Conservation (phyloP, 2,113 vertebrate genomes). For the Tylochromis polylepis region DNA sequence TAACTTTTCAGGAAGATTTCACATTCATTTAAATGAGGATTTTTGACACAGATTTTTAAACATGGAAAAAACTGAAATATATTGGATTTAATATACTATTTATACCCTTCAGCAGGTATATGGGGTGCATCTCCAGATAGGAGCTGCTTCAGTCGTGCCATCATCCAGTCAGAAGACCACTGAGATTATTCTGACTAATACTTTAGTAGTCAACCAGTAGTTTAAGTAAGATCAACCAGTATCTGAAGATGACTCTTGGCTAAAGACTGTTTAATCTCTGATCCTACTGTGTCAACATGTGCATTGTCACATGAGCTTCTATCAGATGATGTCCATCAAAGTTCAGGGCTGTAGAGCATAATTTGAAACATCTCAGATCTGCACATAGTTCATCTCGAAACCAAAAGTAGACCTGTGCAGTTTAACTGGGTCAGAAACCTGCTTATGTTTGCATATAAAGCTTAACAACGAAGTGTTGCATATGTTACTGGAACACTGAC, state of each 20-base stretch:
- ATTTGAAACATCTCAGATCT: neutral
- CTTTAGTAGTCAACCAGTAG: neutral
- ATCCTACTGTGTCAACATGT: neutral
- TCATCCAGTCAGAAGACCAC: neutral
- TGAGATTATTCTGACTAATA: neutral
- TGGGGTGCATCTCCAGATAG: neutral
- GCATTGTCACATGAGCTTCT: neutral
- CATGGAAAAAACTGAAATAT: neutral
- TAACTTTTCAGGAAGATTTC: neutral
- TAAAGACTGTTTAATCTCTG: neutral
- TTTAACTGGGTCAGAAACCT: neutral
- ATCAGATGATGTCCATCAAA: neutral
- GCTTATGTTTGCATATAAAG: neutral
- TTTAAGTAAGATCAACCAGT: neutral
- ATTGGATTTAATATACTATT: neutral
- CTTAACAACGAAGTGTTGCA: neutral
- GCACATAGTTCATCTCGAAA: neutral
- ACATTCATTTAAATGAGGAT: neutral
- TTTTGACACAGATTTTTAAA: neutral
- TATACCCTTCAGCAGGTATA: neutral
- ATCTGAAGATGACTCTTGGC: neutral
- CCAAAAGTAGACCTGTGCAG: neutral
- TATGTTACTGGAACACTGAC: neutral
- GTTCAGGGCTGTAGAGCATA: neutral
- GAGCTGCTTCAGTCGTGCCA: neutral